Evolutionary conservation across 2,797 vertebrate species (phyloP).

Genomic region (Sylvia borin): DNA sequence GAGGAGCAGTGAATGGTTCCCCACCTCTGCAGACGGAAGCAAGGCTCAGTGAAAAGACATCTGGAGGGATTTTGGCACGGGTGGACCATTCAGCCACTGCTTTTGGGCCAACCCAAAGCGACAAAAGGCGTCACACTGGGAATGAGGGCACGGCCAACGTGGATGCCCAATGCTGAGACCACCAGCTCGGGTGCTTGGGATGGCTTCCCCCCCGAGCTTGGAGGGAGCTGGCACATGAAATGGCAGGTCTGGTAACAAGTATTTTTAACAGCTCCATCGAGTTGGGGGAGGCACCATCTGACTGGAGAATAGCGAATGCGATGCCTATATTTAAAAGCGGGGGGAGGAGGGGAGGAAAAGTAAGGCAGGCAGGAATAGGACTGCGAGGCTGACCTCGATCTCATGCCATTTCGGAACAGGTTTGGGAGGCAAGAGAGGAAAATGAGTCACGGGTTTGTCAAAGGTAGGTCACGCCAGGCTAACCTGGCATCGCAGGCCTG

Average conservation of each 20-base stretch:
- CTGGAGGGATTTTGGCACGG: not conserved
- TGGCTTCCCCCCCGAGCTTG: not conserved
- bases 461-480: constrained; percentile 63
- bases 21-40: not conserved
- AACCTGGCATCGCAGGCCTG: constrained; percentile 14
- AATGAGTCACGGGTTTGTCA: constrained; percentile 58
- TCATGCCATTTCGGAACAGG: constrained; percentile 14
- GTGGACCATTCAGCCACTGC: fast-evolving
- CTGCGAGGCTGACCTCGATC: constrained; percentile 57
- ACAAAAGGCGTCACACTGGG: not conserved
- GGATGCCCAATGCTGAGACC: not conserved
- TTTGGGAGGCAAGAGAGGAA: constrained; percentile 46
- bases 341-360: constrained; percentile 47
- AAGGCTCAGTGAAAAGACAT: fast-evolving
- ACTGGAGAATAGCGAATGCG: constrained; percentile 40
- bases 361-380: constrained; percentile 65
- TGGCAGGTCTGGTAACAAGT: constrained; percentile 64
- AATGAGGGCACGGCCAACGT: fast-evolving
- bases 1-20: fast-evolving
- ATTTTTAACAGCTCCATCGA: constrained; percentile 66
- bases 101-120: not conserved
- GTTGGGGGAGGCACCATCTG: constrained; percentile 71
- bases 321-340: constrained; percentile 64
- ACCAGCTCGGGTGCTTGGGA: not conserved
- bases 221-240: constrained; percentile 58